phyloP scores from a whole-genome alignment of 2,113 vertebrate species.

The Vicugna pacos region DNA sequence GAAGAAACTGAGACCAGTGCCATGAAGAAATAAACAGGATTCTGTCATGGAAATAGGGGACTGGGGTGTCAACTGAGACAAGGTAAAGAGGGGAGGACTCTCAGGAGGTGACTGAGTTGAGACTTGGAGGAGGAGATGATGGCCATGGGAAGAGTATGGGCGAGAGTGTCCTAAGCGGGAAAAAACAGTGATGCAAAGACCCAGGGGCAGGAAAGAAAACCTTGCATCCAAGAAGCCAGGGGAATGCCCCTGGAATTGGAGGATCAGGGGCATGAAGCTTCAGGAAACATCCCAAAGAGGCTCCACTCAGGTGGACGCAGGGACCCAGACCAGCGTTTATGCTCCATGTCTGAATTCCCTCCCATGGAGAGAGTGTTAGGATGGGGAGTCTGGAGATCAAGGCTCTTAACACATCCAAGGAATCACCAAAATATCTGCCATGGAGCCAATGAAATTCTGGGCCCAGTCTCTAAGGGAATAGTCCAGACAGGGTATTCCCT shows the following conservation, averaged over 20 bases:
- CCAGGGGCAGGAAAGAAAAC: not conserved
- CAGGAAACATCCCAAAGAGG: not conserved
- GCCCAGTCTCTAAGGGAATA: not conserved
- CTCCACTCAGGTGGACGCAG: no score
- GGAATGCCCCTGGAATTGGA: not conserved
- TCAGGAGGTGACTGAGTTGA: not conserved
- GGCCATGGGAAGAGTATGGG: not conserved
- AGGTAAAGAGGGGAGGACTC: not conserved
- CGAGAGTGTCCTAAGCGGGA: not conserved
- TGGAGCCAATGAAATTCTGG: not conserved
- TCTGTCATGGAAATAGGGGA: not conserved
- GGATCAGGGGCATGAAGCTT: not conserved
- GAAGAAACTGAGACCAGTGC: not conserved
- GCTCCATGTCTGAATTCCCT: not conserved
- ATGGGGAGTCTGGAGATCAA: not conserved
- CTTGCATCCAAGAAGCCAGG: not conserved
- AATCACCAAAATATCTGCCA: not conserved
- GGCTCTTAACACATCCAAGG: not conserved
- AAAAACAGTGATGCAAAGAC: not conserved
- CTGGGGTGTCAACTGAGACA: not conserved
- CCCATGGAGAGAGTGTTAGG: not conserved
- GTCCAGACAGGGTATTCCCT: not conserved
- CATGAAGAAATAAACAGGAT: not conserved
- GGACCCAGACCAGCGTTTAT: not conserved
- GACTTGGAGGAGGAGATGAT: no score